Percentiles rank a stretch among this genome's conserved stretches.
These are phyloP conservation scores for Neoseiulus cucumeris DNA, from an alignment of 1,140 invertebrate species.

Conservation along the genomic window DNA sequence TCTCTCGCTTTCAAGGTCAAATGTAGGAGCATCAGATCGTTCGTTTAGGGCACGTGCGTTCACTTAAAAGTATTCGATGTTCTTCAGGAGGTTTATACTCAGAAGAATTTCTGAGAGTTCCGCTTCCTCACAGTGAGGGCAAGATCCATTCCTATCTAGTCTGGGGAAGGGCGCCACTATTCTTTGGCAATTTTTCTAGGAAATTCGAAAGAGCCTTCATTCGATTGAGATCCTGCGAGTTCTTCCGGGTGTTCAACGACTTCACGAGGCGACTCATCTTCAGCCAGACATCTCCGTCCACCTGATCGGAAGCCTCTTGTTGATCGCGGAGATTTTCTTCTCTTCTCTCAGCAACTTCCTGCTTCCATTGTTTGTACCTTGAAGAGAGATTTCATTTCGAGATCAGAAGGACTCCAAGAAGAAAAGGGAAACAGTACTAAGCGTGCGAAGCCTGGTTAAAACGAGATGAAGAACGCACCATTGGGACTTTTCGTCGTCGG, in stretches of 20 bases:
- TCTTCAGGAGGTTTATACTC: no score
- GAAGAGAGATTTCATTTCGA: background rate
- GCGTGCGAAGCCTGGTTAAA: background rate
- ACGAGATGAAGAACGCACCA: background rate
- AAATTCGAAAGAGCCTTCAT: background rate
- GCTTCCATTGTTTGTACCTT: background rate
- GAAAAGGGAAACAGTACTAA: background rate
- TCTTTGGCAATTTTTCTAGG: background rate
- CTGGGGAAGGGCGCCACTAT: no score
- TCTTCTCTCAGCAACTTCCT: background rate
- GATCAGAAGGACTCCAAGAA: no score
- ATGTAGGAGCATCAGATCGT: no score
- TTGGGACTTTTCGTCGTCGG: background rate
- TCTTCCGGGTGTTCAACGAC: background rate
- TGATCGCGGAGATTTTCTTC: background rate
- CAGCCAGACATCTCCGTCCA: background rate
- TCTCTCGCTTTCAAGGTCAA: no score
- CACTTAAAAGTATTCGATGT: no score
- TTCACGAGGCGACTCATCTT: background rate
- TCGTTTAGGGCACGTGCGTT: no score
- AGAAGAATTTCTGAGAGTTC: no score
- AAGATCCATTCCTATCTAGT: no score
- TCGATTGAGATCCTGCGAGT: background rate
- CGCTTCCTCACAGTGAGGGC: no score
- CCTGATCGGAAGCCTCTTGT: background rate